Percentiles rank a stretch among this genome's conserved stretches.
Evolutionary conservation across 2,797 vertebrate species (phyloP).

Genomic region (Pipistrellus pipistrellus): DNA sequence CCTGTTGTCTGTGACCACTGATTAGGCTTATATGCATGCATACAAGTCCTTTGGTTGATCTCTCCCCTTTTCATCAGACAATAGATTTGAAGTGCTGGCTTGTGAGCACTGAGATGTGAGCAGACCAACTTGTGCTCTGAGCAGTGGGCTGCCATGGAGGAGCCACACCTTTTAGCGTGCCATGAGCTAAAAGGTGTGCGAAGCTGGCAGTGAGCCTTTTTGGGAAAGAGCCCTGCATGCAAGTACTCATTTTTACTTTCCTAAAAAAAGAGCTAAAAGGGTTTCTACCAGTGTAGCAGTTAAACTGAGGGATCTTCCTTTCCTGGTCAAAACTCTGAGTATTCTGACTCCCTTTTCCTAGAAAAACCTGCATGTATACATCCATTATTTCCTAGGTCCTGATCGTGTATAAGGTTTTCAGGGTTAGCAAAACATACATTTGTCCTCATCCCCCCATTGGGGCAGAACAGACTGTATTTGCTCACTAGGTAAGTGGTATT

Average conservation of each 20-base stretch:
- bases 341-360: not conserved
- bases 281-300: not conserved
- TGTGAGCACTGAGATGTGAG: not conserved
- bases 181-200: not conserved
- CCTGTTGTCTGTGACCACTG: too few species aligned
- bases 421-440: not conserved
- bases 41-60: too few species aligned
- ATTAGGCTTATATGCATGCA: too few species aligned
- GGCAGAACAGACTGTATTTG: not conserved
- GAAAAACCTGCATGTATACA: not conserved
- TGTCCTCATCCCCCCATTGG: too few species aligned
- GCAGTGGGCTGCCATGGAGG: not conserved
- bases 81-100: not conserved
- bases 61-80: not conserved
- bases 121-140: not conserved
- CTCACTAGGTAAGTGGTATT: not conserved
- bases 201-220: not conserved
- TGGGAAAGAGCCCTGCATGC: not conserved
- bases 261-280: not conserved
- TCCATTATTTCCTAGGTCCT: not conserved
- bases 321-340: not conserved
- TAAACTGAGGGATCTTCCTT: not conserved
- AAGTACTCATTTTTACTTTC: slow-evolving; percentile 7
- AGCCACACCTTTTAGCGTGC: too few species aligned
- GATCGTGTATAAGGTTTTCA: not conserved